Percentiles rank a stretch among this genome's conserved stretches.
Conservation (phyloP, 1,140 invertebrate genomes). For the Hylaeus anthracinus region DNA sequence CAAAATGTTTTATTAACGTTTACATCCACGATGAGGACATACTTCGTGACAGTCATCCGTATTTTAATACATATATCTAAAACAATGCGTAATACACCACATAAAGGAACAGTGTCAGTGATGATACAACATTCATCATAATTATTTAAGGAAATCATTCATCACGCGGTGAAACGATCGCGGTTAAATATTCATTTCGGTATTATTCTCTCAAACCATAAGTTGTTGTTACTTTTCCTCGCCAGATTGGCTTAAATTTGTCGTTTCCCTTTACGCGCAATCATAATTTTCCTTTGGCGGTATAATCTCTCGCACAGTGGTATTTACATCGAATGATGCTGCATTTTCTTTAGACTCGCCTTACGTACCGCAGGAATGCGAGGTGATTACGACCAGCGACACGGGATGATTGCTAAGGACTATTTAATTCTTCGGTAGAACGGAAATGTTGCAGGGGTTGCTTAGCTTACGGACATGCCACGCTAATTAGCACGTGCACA, state of each 20-base stretch:
- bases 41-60: no score
- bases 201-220: not conserved
- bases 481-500: not conserved
- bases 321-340: constrained; percentile 24
- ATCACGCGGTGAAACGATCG: no score
- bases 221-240: not conserved
- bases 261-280: not conserved
- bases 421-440: constrained; percentile 15
- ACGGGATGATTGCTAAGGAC: not conserved
- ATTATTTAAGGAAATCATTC: no score
- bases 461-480: not conserved
- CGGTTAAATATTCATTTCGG: no score
- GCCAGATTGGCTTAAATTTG: no score
- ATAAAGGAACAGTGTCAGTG: no score
- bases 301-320: constrained; percentile 2
- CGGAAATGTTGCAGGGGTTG: constrained; percentile 4
- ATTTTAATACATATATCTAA: no score
- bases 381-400: not conserved
- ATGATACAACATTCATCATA: no score
- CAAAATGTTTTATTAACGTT: no score
- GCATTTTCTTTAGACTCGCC: not conserved
- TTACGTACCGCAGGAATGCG: not conserved
- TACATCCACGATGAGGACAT: no score
- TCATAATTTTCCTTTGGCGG: not conserved
- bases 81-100: no score